phyloP scores from a whole-genome alignment of 2,113 vertebrate species.

The Motacilla alba region DNA sequence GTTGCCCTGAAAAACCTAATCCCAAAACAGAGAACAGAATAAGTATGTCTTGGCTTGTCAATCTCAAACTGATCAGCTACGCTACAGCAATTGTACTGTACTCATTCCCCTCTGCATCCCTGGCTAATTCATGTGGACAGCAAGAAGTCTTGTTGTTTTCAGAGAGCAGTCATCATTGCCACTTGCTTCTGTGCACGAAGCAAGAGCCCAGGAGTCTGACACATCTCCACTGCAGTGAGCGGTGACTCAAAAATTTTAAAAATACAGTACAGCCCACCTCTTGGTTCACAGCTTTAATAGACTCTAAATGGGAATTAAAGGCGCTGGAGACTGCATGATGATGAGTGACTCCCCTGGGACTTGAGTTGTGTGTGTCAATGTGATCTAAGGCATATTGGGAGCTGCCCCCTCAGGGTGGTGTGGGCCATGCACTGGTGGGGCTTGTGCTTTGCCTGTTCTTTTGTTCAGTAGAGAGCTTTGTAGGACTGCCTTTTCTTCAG shows the following conservation, averaged over 20 bases:
- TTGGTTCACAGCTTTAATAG: neutral
- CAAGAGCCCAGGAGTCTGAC: conserved; percentile 37
- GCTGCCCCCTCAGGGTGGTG: neutral
- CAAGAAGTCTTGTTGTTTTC: neutral
- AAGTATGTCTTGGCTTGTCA: neutral
- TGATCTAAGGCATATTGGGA: neutral
- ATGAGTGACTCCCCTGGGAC: neutral
- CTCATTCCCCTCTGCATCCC: neutral
- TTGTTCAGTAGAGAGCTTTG: neutral
- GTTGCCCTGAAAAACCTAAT: neutral
- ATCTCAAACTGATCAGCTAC: neutral
- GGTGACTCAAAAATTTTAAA: conserved; percentile 51
- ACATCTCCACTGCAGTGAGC: neutral
- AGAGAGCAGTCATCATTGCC: neutral
- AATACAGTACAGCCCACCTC: conserved; percentile 34
- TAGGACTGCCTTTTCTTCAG: neutral
- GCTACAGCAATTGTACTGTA: neutral
- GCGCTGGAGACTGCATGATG: neutral
- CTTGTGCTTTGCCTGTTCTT: neutral
- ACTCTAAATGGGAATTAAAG: neutral
- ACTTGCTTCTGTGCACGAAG: neutral
- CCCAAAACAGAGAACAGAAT: neutral
- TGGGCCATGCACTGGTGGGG: neutral
- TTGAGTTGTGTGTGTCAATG: neutral
- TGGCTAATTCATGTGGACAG: neutral